Evolutionary conservation across 2,113 vertebrate species (phyloP).

Genomic region (Psittacula cyanocephala): DNA sequence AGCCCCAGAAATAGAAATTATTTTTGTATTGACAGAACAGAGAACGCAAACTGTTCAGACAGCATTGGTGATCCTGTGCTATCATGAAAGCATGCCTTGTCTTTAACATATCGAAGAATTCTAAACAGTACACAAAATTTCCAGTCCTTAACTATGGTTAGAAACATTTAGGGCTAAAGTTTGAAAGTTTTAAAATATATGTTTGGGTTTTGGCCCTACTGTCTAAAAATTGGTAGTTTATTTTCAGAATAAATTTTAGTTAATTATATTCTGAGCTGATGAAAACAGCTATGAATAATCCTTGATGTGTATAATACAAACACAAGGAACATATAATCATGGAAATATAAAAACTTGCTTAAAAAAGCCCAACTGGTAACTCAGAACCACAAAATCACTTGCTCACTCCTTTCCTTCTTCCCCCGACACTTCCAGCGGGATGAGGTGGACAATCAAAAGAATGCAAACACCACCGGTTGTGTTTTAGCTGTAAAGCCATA

Average conservation of each 20-base stretch:
- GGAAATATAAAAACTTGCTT: background rate
- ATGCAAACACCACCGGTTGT: background rate
- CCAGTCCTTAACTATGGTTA: background rate
- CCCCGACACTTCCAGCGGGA: no score
- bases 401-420: background rate
- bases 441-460: background rate
- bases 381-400: background rate
- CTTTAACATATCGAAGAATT: background rate
- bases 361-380: background rate
- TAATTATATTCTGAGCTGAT: background rate
- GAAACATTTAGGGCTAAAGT: background rate
- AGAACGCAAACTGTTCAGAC: background rate
- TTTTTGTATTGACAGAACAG: background rate
- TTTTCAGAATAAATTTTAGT: background rate
- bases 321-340: background rate
- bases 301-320: background rate
- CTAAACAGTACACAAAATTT: background rate
- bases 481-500: background rate
- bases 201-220: background rate
- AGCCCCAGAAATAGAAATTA: background rate
- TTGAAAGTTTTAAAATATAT: background rate
- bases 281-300: background rate
- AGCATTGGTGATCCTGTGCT: background rate
- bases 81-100: background rate
- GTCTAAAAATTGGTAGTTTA: background rate